These are phyloP conservation scores for Glossosoma conforme DNA, from an alignment of 1,140 invertebrate genomes.

Conservation along the genomic window DNA sequence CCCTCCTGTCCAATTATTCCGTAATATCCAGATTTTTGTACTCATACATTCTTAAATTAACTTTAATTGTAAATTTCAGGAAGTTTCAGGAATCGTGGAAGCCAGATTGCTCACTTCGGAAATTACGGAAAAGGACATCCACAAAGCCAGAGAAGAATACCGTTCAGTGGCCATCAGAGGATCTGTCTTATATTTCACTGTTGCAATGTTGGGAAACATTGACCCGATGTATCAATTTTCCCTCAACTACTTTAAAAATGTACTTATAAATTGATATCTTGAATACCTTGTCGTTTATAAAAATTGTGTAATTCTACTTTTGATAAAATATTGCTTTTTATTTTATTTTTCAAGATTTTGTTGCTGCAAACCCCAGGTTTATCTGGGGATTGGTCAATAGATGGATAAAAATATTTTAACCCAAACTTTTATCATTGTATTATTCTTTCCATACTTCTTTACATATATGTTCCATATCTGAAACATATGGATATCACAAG, in stretches of 20 bases:
- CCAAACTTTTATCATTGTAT: too few relatives aligned
- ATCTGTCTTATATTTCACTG: constrained; percentile 86
- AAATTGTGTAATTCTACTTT: not conserved
- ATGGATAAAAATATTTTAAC: too few relatives aligned
- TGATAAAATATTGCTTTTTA: not conserved
- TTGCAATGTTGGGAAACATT: constrained; percentile 80
- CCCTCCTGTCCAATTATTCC: too few relatives aligned
- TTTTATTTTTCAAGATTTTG: too few relatives aligned
- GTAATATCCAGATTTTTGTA: too few relatives aligned
- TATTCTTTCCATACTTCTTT: too few relatives aligned
- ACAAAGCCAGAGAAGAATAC: constrained; percentile 78
- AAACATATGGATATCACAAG: too few relatives aligned
- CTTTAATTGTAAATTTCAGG: too few relatives aligned
- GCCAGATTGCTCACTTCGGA: constrained; percentile 76
- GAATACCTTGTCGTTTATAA: not conserved
- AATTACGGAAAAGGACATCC: constrained; percentile 75
- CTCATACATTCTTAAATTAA: too few relatives aligned
- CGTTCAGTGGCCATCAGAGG: constrained; percentile 77
- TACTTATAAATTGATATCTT: constrained; percentile 32
- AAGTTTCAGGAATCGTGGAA: constrained; percentile 77
- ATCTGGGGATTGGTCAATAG: too few relatives aligned
- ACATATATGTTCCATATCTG: too few relatives aligned
- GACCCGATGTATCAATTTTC: constrained; percentile 97
- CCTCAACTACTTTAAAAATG: constrained; percentile 80
- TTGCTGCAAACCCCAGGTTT: too few relatives aligned